A percentile compares a stretch with the other conserved stretches of the same genome.
phyloP scores from a whole-genome alignment of 2,797 vertebrate genomes.

The Gambelia wislizenii region DNA sequence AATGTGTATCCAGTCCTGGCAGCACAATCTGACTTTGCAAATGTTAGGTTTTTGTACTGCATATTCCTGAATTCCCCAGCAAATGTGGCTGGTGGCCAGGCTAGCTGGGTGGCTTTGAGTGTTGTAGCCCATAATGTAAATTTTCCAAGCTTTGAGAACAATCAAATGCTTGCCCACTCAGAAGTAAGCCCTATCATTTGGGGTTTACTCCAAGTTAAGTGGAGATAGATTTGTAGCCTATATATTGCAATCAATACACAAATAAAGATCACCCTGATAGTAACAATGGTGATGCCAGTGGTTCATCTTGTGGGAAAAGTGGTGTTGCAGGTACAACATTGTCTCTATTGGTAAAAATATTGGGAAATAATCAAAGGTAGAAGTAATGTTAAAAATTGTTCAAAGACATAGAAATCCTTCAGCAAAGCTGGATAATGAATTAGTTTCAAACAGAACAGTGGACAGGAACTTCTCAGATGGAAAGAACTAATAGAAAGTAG shows the following conservation, averaged over 20 bases:
- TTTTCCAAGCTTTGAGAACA: too few species aligned
- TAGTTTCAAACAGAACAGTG: slow-evolving; percentile 34
- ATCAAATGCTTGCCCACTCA: too few species aligned
- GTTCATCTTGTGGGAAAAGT: not conserved
- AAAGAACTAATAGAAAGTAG: slow-evolving; percentile 58
- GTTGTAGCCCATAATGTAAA: too few species aligned
- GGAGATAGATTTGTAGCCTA: not conserved
- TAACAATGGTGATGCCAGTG: not conserved
- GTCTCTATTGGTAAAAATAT: not conserved
- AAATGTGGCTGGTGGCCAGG: too few species aligned
- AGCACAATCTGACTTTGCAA: not conserved
- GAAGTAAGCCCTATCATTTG: not conserved
- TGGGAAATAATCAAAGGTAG: not conserved
- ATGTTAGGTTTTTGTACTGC: too few species aligned
- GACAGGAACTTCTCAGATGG: slow-evolving; percentile 16
- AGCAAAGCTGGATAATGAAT: slow-evolving; percentile 35
- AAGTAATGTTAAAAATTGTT: not conserved
- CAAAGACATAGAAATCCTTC: slow-evolving; percentile 17
- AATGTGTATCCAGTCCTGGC: not conserved
- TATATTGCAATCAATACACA: too few species aligned
- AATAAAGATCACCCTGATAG: not conserved
- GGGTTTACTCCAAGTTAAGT: too few species aligned
- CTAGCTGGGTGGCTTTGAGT: too few species aligned
- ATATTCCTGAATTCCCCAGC: too few species aligned
- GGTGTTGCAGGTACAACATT: not conserved